A percentile compares a stretch with the other conserved stretches of the same genome.
Conservation (phyloP, 2,888 invertebrate species). For the Aphodius sticticus region DNA sequence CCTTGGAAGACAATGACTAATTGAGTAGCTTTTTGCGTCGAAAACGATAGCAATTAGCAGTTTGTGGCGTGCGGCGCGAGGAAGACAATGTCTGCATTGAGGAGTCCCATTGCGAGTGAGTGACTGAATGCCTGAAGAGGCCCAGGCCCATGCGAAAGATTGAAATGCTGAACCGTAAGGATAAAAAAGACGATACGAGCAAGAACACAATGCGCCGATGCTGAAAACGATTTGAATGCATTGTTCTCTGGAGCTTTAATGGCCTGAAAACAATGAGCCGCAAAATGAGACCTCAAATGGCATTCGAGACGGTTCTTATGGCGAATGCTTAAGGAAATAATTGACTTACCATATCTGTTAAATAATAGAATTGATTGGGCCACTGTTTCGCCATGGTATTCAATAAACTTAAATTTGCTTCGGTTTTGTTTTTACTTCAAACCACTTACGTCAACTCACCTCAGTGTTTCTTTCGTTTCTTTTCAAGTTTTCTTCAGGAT, state of each 20-base stretch:
- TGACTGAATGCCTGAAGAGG: background rate
- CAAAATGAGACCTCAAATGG: slow-evolving; percentile 4
- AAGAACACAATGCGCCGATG: slow-evolving; percentile 4
- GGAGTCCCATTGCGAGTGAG: background rate
- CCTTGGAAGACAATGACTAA: slow-evolving; percentile 7
- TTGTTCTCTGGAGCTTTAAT: slow-evolving; percentile 21
- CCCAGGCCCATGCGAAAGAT: background rate
- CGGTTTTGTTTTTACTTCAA: background rate
- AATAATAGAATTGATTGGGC: slow-evolving; percentile 4
- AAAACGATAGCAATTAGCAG: slow-evolving; percentile 16
- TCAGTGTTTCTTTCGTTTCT: background rate
- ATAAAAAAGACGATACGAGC: background rate
- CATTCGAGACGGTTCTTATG: background rate
- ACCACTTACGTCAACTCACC: no score
- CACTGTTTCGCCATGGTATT: background rate
- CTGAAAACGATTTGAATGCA: slow-evolving; percentile 23
- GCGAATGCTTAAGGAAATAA: slow-evolving; percentile 4
- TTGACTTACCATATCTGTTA: slow-evolving; percentile 4
- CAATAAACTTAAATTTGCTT: background rate
- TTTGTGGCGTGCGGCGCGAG: background rate
- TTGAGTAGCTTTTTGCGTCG: slow-evolving; percentile 16
- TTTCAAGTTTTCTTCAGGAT: background rate
- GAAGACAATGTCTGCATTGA: slow-evolving; percentile 4
- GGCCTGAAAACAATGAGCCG: slow-evolving; percentile 11
- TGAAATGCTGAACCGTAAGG: background rate